phyloP scores from a whole-genome alignment of 2,797 vertebrate genomes.

The Cyclura pinguis region DNA sequence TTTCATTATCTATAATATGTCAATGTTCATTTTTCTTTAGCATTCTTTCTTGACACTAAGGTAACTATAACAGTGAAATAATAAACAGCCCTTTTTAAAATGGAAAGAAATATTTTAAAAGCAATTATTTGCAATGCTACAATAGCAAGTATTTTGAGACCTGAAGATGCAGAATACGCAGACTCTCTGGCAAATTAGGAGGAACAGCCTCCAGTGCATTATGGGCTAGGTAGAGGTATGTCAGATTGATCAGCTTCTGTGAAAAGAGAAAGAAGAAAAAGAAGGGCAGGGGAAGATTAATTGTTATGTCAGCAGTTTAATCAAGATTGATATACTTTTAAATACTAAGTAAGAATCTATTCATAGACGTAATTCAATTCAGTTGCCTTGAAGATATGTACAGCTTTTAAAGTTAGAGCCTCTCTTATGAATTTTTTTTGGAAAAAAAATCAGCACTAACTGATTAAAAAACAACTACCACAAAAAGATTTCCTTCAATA shows the following conservation, averaged over 20 bases:
- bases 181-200: constrained; percentile 88
- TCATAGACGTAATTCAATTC: background rate
- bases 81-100: background rate
- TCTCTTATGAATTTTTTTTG: background rate
- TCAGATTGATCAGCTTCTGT: constrained; percentile 90
- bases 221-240: constrained; percentile 88
- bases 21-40: background rate
- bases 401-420: background rate
- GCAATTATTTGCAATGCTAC: background rate
- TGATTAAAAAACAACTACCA: too few species aligned
- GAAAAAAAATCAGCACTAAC: too few species aligned
- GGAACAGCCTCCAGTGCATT: constrained; percentile 94
- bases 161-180: constrained; percentile 93
- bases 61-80: background rate
- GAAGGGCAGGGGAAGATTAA: background rate
- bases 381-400: background rate
- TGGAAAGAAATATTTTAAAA: background rate
- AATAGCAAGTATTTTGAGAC: constrained; percentile 72
- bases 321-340: background rate
- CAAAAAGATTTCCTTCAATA: background rate
- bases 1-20: background rate
- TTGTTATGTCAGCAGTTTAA: background rate
- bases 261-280: constrained; percentile 30
- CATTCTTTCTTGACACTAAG: background rate
- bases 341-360: background rate